Percentiles rank a stretch among this genome's conserved stretches.
Conservation (phyloP, 2,888 invertebrate genomes). For the Caenorhabditis angaria region DNA sequence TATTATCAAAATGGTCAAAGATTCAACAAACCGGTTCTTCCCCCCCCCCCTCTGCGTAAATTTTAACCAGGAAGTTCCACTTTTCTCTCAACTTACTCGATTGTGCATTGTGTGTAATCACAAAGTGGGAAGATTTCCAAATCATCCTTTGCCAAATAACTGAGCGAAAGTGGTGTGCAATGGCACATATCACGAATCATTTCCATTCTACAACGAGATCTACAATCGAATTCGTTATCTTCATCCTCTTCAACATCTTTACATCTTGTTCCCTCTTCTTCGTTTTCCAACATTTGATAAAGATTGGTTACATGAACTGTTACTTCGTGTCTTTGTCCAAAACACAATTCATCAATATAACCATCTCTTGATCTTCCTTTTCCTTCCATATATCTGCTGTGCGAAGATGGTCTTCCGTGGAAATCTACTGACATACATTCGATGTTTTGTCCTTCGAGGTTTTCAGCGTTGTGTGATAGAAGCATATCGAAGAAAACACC, state of each 20-base stretch:
- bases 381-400: conserved; percentile 69
- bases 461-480: conserved; percentile 67
- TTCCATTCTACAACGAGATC: conserved; percentile 65
- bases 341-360: conserved; percentile 66
- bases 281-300: conserved; percentile 69
- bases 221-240: conserved; percentile 69
- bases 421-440: conserved; percentile 71
- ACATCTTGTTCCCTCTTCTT: conserved; percentile 69
- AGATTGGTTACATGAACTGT: conserved; percentile 64
- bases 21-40: no score
- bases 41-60: no score
- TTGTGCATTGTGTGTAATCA: conserved; percentile 65
- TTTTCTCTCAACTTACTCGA: no score
- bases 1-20: no score
- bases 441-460: conserved; percentile 59
- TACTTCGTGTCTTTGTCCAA: conserved; percentile 66
- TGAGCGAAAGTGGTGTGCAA: conserved; percentile 64
- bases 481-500: conserved; percentile 70
- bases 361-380: conserved; percentile 68
- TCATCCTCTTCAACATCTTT: conserved; percentile 64
- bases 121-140: conserved; percentile 64
- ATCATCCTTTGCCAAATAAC: conserved; percentile 59
- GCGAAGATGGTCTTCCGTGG: conserved; percentile 68
- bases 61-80: background rate
- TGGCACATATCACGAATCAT: conserved; percentile 67